These are phyloP conservation scores for Tetranychus truncatus DNA, from an alignment of 2,888 invertebrate genomes.

Conservation along the genomic window DNA sequence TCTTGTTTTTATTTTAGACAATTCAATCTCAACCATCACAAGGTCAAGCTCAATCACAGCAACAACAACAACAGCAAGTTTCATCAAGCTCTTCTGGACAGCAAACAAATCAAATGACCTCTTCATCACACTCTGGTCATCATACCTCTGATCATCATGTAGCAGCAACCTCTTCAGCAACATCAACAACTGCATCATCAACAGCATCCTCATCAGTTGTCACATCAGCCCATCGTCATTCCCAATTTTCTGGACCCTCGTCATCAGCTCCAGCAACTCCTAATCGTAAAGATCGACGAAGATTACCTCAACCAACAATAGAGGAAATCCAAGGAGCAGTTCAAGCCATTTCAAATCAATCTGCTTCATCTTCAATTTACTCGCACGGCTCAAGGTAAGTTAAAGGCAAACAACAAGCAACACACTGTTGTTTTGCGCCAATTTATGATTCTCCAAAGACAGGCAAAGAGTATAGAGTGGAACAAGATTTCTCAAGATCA, in stretches of 20 bases:
- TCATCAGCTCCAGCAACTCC: not conserved
- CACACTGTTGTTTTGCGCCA: too few species aligned
- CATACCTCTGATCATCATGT: not conserved
- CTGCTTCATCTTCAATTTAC: not conserved
- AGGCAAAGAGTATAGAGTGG: too few species aligned
- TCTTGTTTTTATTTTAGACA: not conserved
- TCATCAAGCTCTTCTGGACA: not conserved
- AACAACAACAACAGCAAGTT: not conserved
- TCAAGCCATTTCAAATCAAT: constrained; percentile 23
- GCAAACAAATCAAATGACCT: not conserved
- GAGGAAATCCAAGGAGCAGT: constrained; percentile 26
- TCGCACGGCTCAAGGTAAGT: not conserved
- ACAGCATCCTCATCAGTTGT: not conserved
- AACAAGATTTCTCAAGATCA: not conserved
- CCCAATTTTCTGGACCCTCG: not conserved
- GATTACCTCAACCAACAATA: constrained; percentile 26
- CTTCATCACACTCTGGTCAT: not conserved
- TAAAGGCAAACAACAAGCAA: not conserved
- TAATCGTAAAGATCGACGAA: constrained; percentile 18
- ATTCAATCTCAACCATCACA: not conserved
- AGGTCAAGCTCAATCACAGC: not conserved
- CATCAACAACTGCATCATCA: not conserved
- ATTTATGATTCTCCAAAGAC: too few species aligned
- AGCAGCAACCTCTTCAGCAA: not conserved
- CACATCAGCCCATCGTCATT: constrained; percentile 1